Evolutionary conservation across 1,140 invertebrate genomes (phyloP).

Genomic region (Asbolus verrucosus): DNA sequence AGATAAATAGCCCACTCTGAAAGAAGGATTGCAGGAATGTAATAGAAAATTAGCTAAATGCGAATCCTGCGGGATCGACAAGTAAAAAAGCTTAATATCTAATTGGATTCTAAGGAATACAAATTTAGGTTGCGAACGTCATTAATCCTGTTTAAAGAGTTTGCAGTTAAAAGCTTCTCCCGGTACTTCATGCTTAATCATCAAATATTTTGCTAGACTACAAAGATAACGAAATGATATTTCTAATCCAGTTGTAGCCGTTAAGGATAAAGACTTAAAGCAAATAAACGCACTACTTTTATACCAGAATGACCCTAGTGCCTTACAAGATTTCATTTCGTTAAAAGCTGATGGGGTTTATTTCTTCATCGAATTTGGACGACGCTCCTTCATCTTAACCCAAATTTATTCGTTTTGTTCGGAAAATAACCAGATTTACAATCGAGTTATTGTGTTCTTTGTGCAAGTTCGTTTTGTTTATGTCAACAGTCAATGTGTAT

Average conservation of each 20-base stretch:
- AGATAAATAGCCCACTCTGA: conserved; percentile 30
- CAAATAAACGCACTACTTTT: conserved; percentile 40
- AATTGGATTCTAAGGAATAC: conserved; percentile 30
- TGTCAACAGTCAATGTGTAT: conserved; percentile 16
- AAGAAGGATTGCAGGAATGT: conserved; percentile 21
- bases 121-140: not conserved
- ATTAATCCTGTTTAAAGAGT: conserved; percentile 28
- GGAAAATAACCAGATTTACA: conserved; percentile 6
- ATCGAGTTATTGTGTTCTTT: conserved; percentile 15
- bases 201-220: not conserved
- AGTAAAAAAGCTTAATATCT: conserved; percentile 26
- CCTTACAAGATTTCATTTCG: conserved; percentile 36
- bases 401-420: conserved; percentile 40
- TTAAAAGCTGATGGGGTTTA: conserved; percentile 42
- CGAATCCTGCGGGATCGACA: conserved; percentile 8
- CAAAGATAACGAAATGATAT: conserved; percentile 4
- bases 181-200: conserved; percentile 15
- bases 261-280: conserved; percentile 28
- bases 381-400: conserved; percentile 30
- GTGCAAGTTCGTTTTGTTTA: conserved; percentile 21
- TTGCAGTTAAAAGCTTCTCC: conserved; percentile 13
- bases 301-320: conserved; percentile 9
- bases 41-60: conserved; percentile 20
- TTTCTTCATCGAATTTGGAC: conserved; percentile 39
- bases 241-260: conserved; percentile 17